Base-by-base conservation (phyloP, 2,888 invertebrate genomes). In the Plebejus melissa region DNA sequence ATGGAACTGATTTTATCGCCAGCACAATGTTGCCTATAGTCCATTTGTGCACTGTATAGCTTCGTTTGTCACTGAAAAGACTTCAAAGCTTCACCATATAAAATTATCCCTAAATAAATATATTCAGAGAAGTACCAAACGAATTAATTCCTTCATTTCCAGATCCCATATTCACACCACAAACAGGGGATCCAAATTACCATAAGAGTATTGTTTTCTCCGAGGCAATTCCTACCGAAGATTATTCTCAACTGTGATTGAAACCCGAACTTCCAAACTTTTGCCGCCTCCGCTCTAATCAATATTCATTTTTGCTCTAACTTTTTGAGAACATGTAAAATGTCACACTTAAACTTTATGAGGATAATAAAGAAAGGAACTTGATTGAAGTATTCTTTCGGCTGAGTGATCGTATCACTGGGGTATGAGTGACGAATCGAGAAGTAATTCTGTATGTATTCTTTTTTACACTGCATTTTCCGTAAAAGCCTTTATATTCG, bases 141-240 rank as follows among this genome's bases (percentile, higher is more conserved):
- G 32, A 32, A 65, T 65, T 65, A 32, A 65, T 65, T 65, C 32
- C 65, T 11, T 13, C 5, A 65, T 65, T 65, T 65, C 65, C 2
- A 36, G 9, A 65, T 65, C 32, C 13, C 65, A 65, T 36, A 65
- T 65, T 28, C 60, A 83, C 83, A 84, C 82, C 82, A 81, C 80
- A 74, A 76, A 80, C 81, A 84, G 83, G 82, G 82, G 82, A 80
- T 80, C 81, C 81, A 81, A 82, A 82, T 84, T 79, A 54, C 50
- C 50, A 72, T 72, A 54, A 28, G 54, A 50, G 72, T 72, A 72
- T 72, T 46, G 28, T 78, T 80, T 77, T 79, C 75, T 77, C 75
- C 77, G 69, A 58, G 76, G 77, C 70, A 72, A 65, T 76, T 74
- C 46, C 75, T 74, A 74, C 75, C 50, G 65, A 75, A 76, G 76